A percentile compares a stretch with the other conserved stretches of the same genome.
Evolutionary conservation across 1,140 invertebrate species (phyloP).

Genomic region (Pseudomyrmex gracilis): DNA sequence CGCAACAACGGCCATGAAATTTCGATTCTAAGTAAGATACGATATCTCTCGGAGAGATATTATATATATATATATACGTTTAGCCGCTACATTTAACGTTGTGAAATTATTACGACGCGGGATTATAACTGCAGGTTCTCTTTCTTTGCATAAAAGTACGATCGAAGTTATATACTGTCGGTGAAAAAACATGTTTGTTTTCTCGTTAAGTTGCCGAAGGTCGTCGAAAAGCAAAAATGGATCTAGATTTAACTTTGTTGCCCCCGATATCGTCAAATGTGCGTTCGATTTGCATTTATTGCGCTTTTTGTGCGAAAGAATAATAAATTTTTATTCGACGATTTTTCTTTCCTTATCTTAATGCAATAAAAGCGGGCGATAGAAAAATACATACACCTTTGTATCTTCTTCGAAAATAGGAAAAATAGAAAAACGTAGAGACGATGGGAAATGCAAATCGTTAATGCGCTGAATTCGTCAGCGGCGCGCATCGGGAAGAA

Average conservation of each 20-base stretch:
- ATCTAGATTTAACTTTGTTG: slow-evolving; percentile 18
- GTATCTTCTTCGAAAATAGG: background rate
- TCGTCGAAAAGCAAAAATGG: slow-evolving; percentile 25
- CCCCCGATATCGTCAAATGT: background rate
- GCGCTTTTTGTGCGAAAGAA: background rate
- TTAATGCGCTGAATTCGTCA: slow-evolving; percentile 22
- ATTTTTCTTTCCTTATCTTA: background rate
- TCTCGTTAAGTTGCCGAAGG: slow-evolving; percentile 11
- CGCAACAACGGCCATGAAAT: background rate
- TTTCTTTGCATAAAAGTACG: slow-evolving; percentile 23
- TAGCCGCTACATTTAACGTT: background rate
- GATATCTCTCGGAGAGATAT: background rate
- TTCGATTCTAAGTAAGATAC: background rate
- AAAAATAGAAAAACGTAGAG: background rate
- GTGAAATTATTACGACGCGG: background rate
- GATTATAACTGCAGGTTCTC: background rate
- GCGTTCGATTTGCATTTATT: slow-evolving; percentile 13
- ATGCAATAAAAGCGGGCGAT: background rate
- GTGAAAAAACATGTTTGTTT: slow-evolving; percentile 42
- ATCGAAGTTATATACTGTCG: background rate
- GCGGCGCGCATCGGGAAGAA: background rate
- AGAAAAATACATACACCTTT: background rate
- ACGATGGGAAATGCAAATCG: background rate
- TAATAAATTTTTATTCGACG: background rate
- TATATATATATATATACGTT: too few species aligned